Conservation (phyloP, 2,113 vertebrate species). For the Onychostoma macrolepis region DNA sequence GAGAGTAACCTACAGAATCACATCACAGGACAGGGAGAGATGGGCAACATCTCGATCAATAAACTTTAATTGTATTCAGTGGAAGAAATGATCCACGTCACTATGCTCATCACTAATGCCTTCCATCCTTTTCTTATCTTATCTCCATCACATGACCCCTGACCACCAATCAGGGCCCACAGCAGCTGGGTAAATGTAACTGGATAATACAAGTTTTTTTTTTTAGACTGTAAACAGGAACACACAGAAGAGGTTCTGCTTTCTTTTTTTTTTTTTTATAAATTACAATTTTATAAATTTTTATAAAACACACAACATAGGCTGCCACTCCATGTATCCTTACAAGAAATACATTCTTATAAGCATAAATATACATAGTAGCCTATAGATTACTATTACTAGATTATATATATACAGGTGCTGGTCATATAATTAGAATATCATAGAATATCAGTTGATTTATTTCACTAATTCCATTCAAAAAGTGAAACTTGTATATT, state of each 20-base stretch:
- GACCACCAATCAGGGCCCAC: conserved; percentile 18
- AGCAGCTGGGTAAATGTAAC: conserved; percentile 4
- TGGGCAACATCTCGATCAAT: conserved; percentile 46
- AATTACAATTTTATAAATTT: background rate
- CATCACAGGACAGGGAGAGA: conserved; percentile 13
- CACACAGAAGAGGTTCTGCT: background rate
- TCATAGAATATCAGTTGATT: no score
- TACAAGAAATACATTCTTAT: background rate
- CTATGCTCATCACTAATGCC: conserved; percentile 23
- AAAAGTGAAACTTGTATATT: no score
- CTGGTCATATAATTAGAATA: no score
- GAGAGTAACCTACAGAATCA: conserved; percentile 13
- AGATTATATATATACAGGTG: no score
- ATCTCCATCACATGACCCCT: conserved; percentile 41
- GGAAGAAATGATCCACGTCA: conserved; percentile 39
- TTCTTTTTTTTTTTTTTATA: background rate
- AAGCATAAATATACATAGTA: no score
- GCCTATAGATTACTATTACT: no score
- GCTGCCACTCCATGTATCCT: background rate
- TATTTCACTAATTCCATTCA: no score
- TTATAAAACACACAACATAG: background rate
- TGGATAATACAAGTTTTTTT: conserved; percentile 3
- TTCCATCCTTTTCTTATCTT: conserved; percentile 28
- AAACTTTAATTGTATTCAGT: conserved; percentile 44
- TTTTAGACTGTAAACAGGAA: background rate